Base-by-base conservation (phyloP, 2,888 invertebrate genomes). In the Drosophila recens region DNA sequence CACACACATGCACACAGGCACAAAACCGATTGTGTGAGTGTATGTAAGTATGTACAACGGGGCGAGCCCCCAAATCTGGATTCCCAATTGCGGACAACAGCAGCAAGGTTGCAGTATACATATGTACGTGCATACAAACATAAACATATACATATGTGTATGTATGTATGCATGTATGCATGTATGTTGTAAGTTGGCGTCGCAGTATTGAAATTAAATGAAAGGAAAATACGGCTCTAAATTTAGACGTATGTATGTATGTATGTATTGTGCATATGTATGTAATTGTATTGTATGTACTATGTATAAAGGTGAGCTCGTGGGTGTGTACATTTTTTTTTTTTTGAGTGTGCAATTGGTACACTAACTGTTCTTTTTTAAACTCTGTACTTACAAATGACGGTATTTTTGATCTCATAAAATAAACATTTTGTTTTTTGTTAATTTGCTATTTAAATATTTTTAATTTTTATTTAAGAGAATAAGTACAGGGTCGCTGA, bases 21-120 rank as follows among this genome's bases (percentile, higher is more conserved):
- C 46, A 51, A 9, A 52, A 49, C 10, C 23, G 10, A 23, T 30
- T 43, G 15, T 40, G 15, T 23, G 4, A 20, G 34, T 56, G 15
- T 30, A 13, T 51, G 42, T 59, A 23, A 4, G 23, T 72, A 48
- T 51, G 51, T 75, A 72, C 58, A 66, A 81, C 76, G 79, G 84
- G 84, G 89, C 84, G 84, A 84, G 84, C 84, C 84, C 87, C 84
- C 89, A 84, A 84, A 89, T 87, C 89, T 89, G 84, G 79, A 81
- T 79, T 79, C 67, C 72, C 73, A 76, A 83, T 62, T 59, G 72
- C 51, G 67, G 40, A 38, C 65, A 76, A 64, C 68, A 75, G 68
- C 46, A 57, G 46, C 52, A 42, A 42, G 59, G 43, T 43, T 76
- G 67, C 54, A 67, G 10, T 57, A 11, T 34, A n/a, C n/a, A n/a